These are phyloP conservation scores for Tupiocoris notatus DNA, from an alignment of 2,888 invertebrate species.

Conservation along the genomic window DNA sequence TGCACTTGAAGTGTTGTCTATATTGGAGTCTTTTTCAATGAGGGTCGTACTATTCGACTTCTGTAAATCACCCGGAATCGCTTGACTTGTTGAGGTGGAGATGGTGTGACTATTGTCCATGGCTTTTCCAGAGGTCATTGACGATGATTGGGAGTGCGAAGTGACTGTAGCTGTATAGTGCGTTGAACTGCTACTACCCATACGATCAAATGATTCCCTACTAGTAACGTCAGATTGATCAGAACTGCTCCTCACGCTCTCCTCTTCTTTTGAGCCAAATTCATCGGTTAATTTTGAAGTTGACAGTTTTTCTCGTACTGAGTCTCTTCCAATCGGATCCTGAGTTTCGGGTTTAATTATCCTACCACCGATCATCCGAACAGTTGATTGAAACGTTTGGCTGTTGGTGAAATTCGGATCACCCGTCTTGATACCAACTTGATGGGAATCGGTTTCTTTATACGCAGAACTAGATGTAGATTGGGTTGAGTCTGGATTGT, in stretches of 20 bases:
- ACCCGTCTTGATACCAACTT: background rate
- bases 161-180: background rate
- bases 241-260: background rate
- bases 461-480: too few species aligned
- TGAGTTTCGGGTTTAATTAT: background rate
- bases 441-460: background rate
- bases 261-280: background rate
- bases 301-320: background rate
- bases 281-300: too few species aligned
- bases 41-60: too few species aligned
- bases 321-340: background rate
- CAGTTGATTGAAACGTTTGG: background rate
- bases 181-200: too few species aligned
- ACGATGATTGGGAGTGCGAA: background rate
- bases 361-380: conserved; percentile 18
- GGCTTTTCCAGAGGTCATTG: background rate
- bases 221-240: background rate
- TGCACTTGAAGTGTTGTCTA: too few species aligned
- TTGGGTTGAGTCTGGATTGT: conserved; percentile 13
- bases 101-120: background rate
- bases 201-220: too few species aligned
- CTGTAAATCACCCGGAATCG: too few species aligned
- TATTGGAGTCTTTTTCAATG: too few species aligned
- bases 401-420: background rate
- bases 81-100: background rate